Evolutionary conservation across 2,888 invertebrate genomes (phyloP).

Genomic region (Drosophila cognata): DNA sequence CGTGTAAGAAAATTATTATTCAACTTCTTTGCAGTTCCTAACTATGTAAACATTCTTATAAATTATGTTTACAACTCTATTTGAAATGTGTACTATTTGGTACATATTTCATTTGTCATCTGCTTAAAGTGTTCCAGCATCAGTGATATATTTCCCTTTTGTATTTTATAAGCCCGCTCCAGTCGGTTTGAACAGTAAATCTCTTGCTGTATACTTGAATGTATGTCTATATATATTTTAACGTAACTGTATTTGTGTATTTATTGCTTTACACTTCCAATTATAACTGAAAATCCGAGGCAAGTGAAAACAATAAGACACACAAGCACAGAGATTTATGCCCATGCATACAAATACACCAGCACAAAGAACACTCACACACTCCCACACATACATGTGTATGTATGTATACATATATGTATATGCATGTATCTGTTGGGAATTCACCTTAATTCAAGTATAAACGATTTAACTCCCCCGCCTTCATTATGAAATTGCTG

Average conservation of each 20-base stretch:
- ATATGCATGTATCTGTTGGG: constrained; percentile 8
- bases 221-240: background rate
- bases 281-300: constrained; percentile 73
- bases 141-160: background rate
- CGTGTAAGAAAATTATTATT: background rate
- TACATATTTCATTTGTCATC: constrained; percentile 1
- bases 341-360: constrained; percentile 48
- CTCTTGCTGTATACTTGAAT: background rate
- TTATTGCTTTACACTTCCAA: constrained; percentile 78
- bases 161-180: background rate
- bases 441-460: constrained; percentile 77
- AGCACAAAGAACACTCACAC: constrained; percentile 6
- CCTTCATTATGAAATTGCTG: constrained; percentile 68
- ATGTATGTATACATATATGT: background rate
- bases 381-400: constrained; percentile 1
- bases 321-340: constrained; percentile 62
- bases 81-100: background rate
- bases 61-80: background rate
- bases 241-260: constrained; percentile 33
- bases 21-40: background rate
- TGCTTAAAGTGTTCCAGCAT: background rate
- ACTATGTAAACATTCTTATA: background rate
- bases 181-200: too few species aligned
- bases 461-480: constrained; percentile 77
- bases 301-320: constrained; percentile 72